Percentiles rank a stretch among this genome's conserved stretches.
These are phyloP conservation scores for Ditula angustiorana DNA, from an alignment of 2,888 invertebrate species.

Conservation along the genomic window DNA sequence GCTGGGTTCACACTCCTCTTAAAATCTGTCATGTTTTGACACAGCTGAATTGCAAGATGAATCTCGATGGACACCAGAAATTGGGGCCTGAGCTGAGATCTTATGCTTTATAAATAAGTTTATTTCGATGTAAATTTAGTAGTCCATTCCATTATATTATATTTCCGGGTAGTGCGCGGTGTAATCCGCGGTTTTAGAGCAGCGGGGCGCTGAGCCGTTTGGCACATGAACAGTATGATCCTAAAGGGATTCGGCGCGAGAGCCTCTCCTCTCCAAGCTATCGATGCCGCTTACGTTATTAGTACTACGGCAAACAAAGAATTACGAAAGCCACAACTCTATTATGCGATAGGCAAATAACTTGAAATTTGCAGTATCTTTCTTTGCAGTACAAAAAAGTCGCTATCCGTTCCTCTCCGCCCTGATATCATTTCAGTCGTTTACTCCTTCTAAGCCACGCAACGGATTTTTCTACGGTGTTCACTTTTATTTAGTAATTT, in stretches of 20 bases:
- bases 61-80: too few relatives aligned
- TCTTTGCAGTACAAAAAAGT: too few relatives aligned
- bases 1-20: too few relatives aligned
- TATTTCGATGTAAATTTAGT: not conserved
- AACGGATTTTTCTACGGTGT: too few relatives aligned
- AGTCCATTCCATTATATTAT: conserved; percentile 35
- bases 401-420: not conserved
- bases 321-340: conserved; percentile 24
- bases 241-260: conserved; percentile 51
- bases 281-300: conserved; percentile 35
- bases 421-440: not conserved
- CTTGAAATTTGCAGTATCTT: conserved; percentile 6
- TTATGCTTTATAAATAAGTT: too few relatives aligned
- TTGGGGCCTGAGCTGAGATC: too few relatives aligned
- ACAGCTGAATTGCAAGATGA: too few relatives aligned
- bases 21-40: too few relatives aligned
- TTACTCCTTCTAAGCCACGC: too few relatives aligned
- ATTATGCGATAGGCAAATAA: conserved; percentile 20
- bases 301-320: conserved; percentile 39
- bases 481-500: too few relatives aligned
- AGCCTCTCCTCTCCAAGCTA: conserved; percentile 43
- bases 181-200: conserved; percentile 46
- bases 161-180: conserved; percentile 24
- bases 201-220: conserved; percentile 42
- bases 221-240: conserved; percentile 42